Percentiles rank a stretch among this genome's conserved stretches.
Evolutionary conservation across 2,113 vertebrate species (phyloP).

Genomic region (Pterocles orientalis): DNA sequence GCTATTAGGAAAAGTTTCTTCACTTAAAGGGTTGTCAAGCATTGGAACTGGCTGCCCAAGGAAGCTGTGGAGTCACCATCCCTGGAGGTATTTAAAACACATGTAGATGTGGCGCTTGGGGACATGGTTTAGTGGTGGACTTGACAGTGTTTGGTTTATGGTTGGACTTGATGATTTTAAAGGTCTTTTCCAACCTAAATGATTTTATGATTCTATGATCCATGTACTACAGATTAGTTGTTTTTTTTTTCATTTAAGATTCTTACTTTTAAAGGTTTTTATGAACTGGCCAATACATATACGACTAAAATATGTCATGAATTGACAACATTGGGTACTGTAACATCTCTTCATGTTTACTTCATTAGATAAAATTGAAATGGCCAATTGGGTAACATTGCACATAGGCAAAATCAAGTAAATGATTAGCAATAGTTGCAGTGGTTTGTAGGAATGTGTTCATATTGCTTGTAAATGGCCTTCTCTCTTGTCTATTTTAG

Average conservation of each 20-base stretch:
- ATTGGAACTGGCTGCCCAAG: too few relatives aligned
- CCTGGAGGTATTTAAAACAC: too few relatives aligned
- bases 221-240: not conserved
- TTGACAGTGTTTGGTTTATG: too few relatives aligned
- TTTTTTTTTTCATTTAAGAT: not conserved
- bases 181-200: too few relatives aligned
- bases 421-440: not conserved
- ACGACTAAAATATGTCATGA: not conserved
- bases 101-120: too few relatives aligned
- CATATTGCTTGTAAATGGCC: not conserved
- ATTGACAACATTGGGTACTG: not conserved
- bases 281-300: not conserved
- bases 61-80: too few relatives aligned
- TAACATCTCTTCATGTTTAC: not conserved
- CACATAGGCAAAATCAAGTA: not conserved
- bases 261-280: not conserved
- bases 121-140: too few relatives aligned
- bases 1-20: too few relatives aligned
- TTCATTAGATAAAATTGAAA: not conserved
- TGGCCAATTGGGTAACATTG: not conserved
- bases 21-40: too few relatives aligned
- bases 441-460: not conserved
- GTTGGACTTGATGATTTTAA: too few relatives aligned
- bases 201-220: not conserved
- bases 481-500: not conserved